Conservation (phyloP, 2,888 invertebrate genomes). For the Amiota communis region DNA sequence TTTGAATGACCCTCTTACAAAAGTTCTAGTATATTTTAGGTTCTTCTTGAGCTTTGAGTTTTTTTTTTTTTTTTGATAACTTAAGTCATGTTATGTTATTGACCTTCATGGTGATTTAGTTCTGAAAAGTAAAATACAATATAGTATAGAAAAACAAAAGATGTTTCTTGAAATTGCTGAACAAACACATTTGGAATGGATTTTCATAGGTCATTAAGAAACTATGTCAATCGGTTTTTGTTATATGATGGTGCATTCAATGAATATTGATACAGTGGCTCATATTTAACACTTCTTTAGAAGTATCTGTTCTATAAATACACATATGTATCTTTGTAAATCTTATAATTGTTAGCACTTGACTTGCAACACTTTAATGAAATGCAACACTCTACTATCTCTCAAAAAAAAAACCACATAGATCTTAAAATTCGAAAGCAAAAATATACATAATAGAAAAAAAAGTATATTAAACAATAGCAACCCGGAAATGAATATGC, state of each 20-base stretch:
- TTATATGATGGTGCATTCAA: conserved; percentile 6
- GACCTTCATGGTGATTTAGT: conserved; percentile 58
- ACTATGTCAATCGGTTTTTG: conserved; percentile 23
- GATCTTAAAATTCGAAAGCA: not conserved
- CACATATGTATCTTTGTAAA: not conserved
- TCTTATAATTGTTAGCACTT: conserved; percentile 1
- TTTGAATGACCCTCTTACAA: too few relatives aligned
- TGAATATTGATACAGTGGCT: conserved; percentile 18
- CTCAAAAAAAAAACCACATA: not conserved
- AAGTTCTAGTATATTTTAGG: too few relatives aligned
- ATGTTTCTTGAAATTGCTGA: too few relatives aligned
- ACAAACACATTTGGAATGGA: not conserved
- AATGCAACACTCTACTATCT: not conserved
- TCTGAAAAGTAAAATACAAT: conserved; percentile 37
- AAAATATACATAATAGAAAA: not conserved
- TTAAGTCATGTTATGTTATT: conserved; percentile 45
- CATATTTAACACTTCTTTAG: not conserved
- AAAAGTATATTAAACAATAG: not conserved
- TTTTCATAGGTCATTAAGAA: conserved; percentile 12
- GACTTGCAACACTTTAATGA: conserved; percentile 1
- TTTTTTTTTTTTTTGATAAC: conserved; percentile 14
- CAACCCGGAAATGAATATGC: conserved; percentile 4
- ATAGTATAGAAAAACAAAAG: not conserved
- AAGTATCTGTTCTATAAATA: not conserved
- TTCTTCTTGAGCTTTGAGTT: too few relatives aligned